Conservation (phyloP, 2,888 invertebrate genomes). For the Andrena chrysosceles region DNA sequence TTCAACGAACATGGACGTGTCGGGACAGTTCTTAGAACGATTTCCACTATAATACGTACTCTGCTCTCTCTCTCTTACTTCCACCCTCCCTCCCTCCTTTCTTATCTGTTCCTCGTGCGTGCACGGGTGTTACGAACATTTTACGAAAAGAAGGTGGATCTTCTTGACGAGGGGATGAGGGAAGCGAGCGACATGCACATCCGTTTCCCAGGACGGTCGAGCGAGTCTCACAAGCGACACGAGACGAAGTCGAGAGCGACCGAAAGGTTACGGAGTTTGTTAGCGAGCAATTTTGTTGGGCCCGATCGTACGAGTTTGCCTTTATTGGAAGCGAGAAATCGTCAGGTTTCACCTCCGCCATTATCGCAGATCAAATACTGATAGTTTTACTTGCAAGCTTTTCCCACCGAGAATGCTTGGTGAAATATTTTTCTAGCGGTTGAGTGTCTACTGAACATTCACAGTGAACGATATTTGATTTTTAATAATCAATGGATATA, state of each 20-base stretch:
- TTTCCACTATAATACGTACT: constrained; percentile 41
- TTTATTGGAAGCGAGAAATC: constrained; percentile 22
- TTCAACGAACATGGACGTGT: constrained; percentile 36
- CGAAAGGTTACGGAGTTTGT: constrained; percentile 40
- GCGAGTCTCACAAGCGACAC: constrained; percentile 57
- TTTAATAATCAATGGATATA: constrained; percentile 4
- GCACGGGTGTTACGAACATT: constrained; percentile 30
- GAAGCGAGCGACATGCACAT: constrained; percentile 40
- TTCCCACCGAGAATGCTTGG: constrained; percentile 3
- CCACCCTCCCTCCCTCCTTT: not conserved
- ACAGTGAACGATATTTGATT: constrained; percentile 3
- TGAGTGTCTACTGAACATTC: constrained; percentile 2
- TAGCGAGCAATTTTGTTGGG: constrained; percentile 24
- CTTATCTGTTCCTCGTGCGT: constrained; percentile 1
- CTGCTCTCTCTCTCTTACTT: constrained; percentile 29
- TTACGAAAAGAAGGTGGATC: constrained; percentile 25
- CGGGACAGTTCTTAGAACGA: constrained; percentile 39
- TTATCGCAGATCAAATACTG: not conserved
- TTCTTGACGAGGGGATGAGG: constrained; percentile 33
- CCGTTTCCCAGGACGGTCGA: constrained; percentile 60
- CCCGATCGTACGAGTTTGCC: constrained; percentile 37
- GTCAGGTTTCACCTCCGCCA: not conserved
- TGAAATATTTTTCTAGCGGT: constrained; percentile 48
- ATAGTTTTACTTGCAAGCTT: constrained; percentile 10
- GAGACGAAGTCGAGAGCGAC: constrained; percentile 68